Conservation (phyloP, 2,888 invertebrate species). For the Itoplectis maculator region DNA sequence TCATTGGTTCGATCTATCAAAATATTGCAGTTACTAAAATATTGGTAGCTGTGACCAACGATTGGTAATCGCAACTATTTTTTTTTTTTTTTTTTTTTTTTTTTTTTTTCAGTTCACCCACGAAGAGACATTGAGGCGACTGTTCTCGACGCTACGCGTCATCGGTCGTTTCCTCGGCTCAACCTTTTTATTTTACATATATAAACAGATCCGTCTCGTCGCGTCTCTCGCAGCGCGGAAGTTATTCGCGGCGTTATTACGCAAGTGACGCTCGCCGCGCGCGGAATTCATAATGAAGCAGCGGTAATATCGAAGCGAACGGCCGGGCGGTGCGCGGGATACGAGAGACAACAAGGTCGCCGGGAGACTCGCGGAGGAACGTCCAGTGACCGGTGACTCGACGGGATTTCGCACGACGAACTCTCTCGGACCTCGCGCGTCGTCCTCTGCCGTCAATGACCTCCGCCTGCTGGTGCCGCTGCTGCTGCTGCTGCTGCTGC, state of each 20-base stretch:
- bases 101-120: not conserved
- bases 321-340: constrained; percentile 21
- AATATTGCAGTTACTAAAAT: no score
- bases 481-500: no score
- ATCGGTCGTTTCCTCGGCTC: not conserved
- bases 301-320: constrained; percentile 50
- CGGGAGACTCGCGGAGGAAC: constrained; percentile 47
- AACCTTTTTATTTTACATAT: not conserved
- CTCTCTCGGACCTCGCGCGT: constrained; percentile 31
- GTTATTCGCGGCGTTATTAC: constrained; percentile 23
- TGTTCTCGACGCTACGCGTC: not conserved
- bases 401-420: constrained; percentile 54
- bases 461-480: no score
- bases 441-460: constrained; percentile 58
- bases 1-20: no score
- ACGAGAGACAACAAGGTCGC: constrained; percentile 60
- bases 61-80: no score
- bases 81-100: no score
- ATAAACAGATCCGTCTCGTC: not conserved
- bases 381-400: constrained; percentile 61
- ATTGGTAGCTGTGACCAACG: no score
- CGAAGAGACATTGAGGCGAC: not conserved
- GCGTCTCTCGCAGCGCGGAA: not conserved
- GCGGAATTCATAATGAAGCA: constrained; percentile 53
- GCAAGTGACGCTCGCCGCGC: constrained; percentile 47